Base-by-base conservation (phyloP, 37 sponge, comb jelly and placozoan species). In the Aplysina aerophoba region DNA sequence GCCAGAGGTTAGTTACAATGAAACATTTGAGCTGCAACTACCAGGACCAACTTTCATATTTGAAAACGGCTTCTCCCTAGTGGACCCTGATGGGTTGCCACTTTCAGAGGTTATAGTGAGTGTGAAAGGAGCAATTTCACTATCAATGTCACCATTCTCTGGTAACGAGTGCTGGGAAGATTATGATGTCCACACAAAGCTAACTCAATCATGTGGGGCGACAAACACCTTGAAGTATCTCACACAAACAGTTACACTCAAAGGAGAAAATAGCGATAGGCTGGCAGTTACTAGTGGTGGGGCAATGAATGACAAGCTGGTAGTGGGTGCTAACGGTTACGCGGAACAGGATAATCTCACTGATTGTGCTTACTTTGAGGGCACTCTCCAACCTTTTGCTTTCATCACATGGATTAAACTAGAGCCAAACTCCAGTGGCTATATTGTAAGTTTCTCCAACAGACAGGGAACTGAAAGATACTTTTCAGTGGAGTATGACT, bases 131-230 rank as follows among this genome's bases (percentile, higher is more conserved):
- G 34, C 35, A 4, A 16, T 38, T 8, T 77, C 81, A 30, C 83
- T 93, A 14, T 19, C 31, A 8, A 59, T 72, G 0, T 85, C 86
- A 20, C 86, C 86, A 62, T 88, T 87, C 80, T 79, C 86, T 44
- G 86, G 86, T 15, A 27, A 54, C 41, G 41, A 56, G n/a, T 93
- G 94, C 83, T 62, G 83, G 69, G 91, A 93, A 68, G 88, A 88
- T 39, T 21, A 68, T 19, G 63, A 88, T 44, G 72, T 80, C 56
- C 50, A 71, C 2, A 36, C 15, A 22, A 93, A 93, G 80, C 81
- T 88, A 64, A 54, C 37, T 0, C 20, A 50, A 20, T 78, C 80
- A 15, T 93, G 94, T 88, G 91, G 88, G 27, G 81, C 87, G 2
- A 21, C 14, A 4, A 21, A 19, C 55, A 37, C 37, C 35, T 69